Base-by-base conservation (phyloP, 2,888 invertebrate genomes). In the Aplocera efformata region DNA sequence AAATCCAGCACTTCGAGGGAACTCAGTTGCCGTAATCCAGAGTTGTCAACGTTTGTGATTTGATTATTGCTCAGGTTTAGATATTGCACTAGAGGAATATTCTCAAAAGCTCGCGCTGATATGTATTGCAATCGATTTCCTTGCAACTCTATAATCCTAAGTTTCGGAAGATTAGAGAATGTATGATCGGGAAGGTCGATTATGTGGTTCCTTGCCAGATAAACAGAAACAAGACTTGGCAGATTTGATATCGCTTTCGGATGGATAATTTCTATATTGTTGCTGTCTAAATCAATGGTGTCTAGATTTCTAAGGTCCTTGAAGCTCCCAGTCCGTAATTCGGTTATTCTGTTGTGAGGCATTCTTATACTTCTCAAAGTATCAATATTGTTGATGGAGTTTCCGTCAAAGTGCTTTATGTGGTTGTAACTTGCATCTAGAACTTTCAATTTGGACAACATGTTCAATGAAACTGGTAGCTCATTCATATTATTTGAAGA, bases 1-100 rank as follows among this genome's bases (percentile, higher is more conserved):
- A 97, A 73, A 72, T 97, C 97, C 31, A 97, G 73, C 4, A 96
- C 94, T 81, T 97, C 96, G 35, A 97, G 80, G 8, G 95, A 95
- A 27, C 91, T 90, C 44, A 96, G 79, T 53, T 91, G 92, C 25
- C 91, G 89, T 37, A 96, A 75, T 0, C 96, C 96, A 22, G 93
- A 91, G 57, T 93, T 92, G 46, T 95, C 94, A 61, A 97, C 82
- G 35, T 90, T 92, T 3, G 90, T 90, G 41, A 97, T 85, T 55
- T 94, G 91, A 79, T 97, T 97, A 62, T 93, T 90, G 56, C 96
- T 96, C 48, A 97, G 78, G 82, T 97, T 96, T 32, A 97, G 83
- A 71, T 95, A 93, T 40, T 96, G 90, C 37, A 97, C 84, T 32
- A 94, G 92, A 0, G 94, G 94, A 10, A 95, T 91, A 58, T 93